Conservation (phyloP, 2,113 vertebrate species). For the Meleagris gallopavo region DNA sequence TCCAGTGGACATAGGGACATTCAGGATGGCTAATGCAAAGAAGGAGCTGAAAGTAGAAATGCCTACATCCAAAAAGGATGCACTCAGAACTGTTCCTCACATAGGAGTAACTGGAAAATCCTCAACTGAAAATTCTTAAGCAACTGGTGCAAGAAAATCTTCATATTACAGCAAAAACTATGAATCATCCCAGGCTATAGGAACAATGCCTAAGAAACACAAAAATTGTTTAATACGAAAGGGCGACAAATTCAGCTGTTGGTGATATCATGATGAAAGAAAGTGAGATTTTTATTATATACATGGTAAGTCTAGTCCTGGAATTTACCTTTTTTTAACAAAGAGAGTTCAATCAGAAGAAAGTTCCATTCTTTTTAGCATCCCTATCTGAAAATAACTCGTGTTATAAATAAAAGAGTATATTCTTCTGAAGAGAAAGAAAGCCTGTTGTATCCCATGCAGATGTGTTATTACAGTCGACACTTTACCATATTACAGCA, state of each 20-base stretch:
- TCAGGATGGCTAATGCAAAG: background rate
- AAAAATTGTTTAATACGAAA: background rate
- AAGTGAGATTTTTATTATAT: background rate
- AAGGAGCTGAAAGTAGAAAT: background rate
- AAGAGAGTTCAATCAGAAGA: background rate
- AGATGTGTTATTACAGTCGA: background rate
- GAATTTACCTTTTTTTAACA: background rate
- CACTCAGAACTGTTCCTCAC: background rate
- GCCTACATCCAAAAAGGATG: background rate
- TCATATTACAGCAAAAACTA: background rate
- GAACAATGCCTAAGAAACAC: background rate
- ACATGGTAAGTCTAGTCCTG: background rate
- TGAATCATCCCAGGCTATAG: background rate
- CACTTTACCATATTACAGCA: background rate
- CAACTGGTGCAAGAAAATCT: background rate
- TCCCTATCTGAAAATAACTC: background rate
- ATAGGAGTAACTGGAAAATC: background rate
- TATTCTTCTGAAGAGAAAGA: background rate
- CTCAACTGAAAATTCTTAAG: background rate
- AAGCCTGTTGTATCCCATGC: background rate
- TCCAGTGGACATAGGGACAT: background rate
- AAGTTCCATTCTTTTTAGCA: background rate
- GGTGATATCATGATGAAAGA: background rate
- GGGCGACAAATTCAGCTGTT: background rate
- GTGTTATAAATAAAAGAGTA: slow-evolving; percentile 21